Conservation (phyloP, 92 coral and sea anemone genomes). For the Virgularia gustaviana region DNA sequence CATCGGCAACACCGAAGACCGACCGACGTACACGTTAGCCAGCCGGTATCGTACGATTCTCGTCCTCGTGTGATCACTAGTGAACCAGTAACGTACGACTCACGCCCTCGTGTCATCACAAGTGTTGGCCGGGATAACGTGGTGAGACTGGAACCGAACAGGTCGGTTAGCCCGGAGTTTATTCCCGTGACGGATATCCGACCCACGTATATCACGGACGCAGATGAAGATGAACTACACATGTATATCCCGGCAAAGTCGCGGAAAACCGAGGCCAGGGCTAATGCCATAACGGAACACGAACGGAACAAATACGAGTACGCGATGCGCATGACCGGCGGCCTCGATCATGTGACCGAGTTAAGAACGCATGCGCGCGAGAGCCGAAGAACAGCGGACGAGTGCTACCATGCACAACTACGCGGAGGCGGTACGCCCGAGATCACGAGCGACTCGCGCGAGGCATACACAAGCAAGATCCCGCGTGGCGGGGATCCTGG, state of each 20-base stretch:
- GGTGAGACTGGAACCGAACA: not conserved
- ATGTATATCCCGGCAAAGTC: not conserved
- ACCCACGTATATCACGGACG: not conserved
- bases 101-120: not conserved
- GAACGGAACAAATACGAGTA: conserved; percentile 9
- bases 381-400: not conserved
- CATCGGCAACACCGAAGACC: not conserved
- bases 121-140: not conserved
- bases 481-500: not conserved
- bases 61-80: too few relatives aligned
- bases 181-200: too few relatives aligned
- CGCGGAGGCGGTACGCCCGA: not conserved
- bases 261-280: not conserved
- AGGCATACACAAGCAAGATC: not conserved
- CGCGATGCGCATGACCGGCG: not conserved
- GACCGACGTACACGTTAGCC: not conserved
- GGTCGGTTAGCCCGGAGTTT: too few relatives aligned
- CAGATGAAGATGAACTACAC: not conserved
- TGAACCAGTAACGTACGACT: not conserved
- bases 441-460: not conserved
- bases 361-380: conserved; percentile 6
- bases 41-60: not conserved
- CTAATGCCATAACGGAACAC: not conserved
- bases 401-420: not conserved
- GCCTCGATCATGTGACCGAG: conserved; percentile 15